phyloP scores from a whole-genome alignment of 2,113 vertebrate genomes.

The Tenrec ecaudatus region DNA sequence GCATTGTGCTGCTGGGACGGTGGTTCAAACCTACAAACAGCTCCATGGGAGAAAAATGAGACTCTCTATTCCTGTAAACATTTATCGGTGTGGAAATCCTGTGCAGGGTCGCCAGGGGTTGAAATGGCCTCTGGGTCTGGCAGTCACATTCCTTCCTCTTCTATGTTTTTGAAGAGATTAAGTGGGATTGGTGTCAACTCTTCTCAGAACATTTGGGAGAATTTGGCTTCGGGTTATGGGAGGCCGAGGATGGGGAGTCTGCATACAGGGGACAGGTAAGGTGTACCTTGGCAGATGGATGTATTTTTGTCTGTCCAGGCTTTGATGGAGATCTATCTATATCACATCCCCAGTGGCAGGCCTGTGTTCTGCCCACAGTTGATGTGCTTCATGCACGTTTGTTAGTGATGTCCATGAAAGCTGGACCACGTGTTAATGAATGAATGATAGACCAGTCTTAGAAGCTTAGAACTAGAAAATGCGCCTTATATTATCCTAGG shows the following conservation, averaged over 20 bases:
- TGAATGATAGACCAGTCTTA: fast-evolving
- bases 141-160: no score
- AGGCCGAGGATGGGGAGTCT: background rate
- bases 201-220: no score
- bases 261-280: background rate
- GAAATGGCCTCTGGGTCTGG: no score
- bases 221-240: background rate
- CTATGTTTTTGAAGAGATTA: no score
- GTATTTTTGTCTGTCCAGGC: background rate
- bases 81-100: no score
- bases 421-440: fast-evolving
- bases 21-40: no score
- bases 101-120: no score
- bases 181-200: no score
- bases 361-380: fast-evolving
- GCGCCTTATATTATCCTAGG: background rate
- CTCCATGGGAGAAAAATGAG: no score
- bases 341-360: background rate
- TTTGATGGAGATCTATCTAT: fast-evolving
- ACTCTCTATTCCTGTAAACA: no score
- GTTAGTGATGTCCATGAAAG: fast-evolving
- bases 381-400: background rate
- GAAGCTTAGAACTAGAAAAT: background rate
- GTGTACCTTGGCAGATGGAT: background rate
- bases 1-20: no score